Evolutionary conservation across 2,888 invertebrate genomes (phyloP), one percentile per base, ranked within the genome.

Genomic region (Dinocampus coccinellae): DNA sequence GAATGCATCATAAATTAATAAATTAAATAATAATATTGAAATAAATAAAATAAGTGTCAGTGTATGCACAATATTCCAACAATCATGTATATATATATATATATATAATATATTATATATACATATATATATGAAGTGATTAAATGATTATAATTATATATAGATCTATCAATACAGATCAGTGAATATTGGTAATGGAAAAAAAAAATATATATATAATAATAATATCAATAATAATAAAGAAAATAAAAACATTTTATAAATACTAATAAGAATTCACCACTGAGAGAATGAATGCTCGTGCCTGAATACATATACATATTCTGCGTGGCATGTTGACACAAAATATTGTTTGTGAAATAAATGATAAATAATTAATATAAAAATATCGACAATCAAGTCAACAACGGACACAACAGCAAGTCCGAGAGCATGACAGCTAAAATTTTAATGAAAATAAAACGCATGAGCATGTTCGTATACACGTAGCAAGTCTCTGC

Each of bases 391-490:
- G 34, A 60, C 34, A 60, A 36, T 29, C 57, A 33, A 16, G 26
- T n/a, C 26, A 57, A 33, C 20, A 60, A 36, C 69, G 67, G 53
- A 57, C 62, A 33, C 34, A 69, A 62, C 53, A 72, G 73, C 79
- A 79, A 77, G 16, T 39, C 42, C 80, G 77, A 77, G 78, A 85
- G 85, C 85, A 85, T 85, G 85, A 80, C 82, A 82, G 77, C 76
- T 79, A 77, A 74, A 76, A 64, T 57, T 57, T 52, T 22, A 60
- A 66, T 26, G 47, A 62, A 53, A 61, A 47, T 33, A 47, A 34
- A 75, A 76, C 77, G 85, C 85, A 86, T 86, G 85, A 85, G 85
- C 85, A 85, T 85, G 80, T 80, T 76, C 78, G 76, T 77, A 76
- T 73, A 77, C 75, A 74, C 74, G 75, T 76, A 77, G 77, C 77